Evolutionary conservation across 2,113 vertebrate genomes (phyloP).

Genomic region (Sorex araneus): DNA sequence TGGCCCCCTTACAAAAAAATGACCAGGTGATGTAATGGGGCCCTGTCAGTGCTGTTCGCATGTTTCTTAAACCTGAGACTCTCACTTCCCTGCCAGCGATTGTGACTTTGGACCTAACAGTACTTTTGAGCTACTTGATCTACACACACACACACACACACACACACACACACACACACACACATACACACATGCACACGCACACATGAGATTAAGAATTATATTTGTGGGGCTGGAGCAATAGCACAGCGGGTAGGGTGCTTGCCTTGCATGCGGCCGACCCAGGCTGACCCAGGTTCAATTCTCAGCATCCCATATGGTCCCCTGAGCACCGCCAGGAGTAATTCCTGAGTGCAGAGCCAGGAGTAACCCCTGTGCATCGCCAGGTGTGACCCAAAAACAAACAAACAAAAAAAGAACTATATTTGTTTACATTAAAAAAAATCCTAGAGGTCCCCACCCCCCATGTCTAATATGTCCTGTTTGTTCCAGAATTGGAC

Average conservation of each 20-base stretch:
- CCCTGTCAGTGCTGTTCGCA: not conserved
- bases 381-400: too few relatives aligned
- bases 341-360: too few relatives aligned
- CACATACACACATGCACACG: not conserved
- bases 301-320: too few relatives aligned
- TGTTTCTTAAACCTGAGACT: not conserved
- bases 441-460: constrained; percentile 26
- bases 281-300: too few relatives aligned
- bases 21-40: too few relatives aligned
- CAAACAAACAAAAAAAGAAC: too few relatives aligned
- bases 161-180: not conserved
- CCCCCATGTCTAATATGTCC: constrained; percentile 27
- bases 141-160: not conserved
- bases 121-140: not conserved
- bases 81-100: constrained; percentile 21
- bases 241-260: too few relatives aligned
- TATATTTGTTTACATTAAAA: not conserved
- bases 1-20: too few relatives aligned
- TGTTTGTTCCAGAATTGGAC: constrained; percentile 48
- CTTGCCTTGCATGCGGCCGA: too few relatives aligned
- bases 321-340: too few relatives aligned
- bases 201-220: constrained; percentile 8
- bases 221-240: too few relatives aligned
- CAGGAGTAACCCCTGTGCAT: too few relatives aligned
- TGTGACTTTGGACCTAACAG: not conserved